Evolutionary conservation across 2,888 invertebrate genomes (phyloP).

Genomic region (Eupeodes luniger): DNA sequence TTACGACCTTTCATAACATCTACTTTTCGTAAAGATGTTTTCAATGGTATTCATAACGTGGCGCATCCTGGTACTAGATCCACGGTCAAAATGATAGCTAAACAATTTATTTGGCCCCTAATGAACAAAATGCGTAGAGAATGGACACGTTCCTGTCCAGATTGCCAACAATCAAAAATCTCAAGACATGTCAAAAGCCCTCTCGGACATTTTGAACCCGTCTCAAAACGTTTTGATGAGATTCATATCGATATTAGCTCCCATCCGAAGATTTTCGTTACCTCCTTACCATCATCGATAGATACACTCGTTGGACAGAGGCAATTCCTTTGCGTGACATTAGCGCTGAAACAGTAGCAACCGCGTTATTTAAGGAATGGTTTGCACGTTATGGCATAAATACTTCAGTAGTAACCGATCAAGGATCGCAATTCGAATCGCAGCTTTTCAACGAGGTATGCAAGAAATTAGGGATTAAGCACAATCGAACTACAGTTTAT

Average conservation of each 20-base stretch:
- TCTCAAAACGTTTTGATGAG: conserved; percentile 29
- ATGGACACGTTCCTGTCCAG: conserved; percentile 19
- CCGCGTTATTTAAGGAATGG: conserved; percentile 16
- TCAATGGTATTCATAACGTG: not conserved
- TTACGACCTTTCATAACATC: not conserved
- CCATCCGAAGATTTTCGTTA: conserved; percentile 20
- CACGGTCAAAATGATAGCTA: conserved; percentile 3
- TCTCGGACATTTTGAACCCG: conserved; percentile 7
- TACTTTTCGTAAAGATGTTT: not conserved
- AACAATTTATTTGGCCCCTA: conserved; percentile 23
- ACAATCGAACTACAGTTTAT: conserved; percentile 42
- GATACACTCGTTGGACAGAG: conserved; percentile 41
- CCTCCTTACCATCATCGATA: conserved; percentile 30
- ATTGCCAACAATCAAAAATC: conserved; percentile 31
- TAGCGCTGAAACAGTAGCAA: conserved; percentile 16
- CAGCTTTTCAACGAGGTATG: conserved; percentile 23
- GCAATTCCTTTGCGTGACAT: conserved; percentile 30
- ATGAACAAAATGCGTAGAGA: conserved; percentile 24
- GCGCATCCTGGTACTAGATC: not conserved
- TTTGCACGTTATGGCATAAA: conserved; percentile 36
- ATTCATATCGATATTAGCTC: conserved; percentile 25
- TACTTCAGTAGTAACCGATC: conserved; percentile 30
- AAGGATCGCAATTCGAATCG: conserved; percentile 41
- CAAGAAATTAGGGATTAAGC: conserved; percentile 29
- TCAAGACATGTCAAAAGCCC: conserved; percentile 27